Percentiles rank a stretch among this genome's conserved stretches.
Evolutionary conservation across 2,888 invertebrate species (phyloP).

Genomic region (Metopia argyrocephala): DNA sequence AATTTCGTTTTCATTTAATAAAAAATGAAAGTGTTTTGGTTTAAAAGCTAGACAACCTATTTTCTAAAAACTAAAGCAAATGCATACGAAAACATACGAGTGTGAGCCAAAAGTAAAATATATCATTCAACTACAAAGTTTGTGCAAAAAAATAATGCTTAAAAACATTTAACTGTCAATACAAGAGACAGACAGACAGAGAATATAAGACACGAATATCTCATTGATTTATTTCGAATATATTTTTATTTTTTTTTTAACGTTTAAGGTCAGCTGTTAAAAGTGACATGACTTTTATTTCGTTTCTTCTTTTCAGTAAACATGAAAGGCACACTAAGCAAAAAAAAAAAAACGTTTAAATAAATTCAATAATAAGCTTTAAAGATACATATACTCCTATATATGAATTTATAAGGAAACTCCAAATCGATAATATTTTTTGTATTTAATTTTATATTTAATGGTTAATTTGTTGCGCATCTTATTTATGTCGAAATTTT

Average conservation of each 20-base stretch:
- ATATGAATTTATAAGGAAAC: neutral
- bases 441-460: neutral
- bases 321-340: no score
- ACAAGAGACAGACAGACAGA: neutral
- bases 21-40: slow-evolving; percentile 17
- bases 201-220: neutral
- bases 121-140: slow-evolving; percentile 25
- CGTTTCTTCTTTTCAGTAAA: neutral
- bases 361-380: neutral
- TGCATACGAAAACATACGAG: neutral
- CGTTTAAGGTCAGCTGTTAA: slow-evolving; percentile 28
- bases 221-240: slow-evolving; percentile 1
- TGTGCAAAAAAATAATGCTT: neutral
- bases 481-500: slow-evolving; percentile 15
- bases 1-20: neutral
- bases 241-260: neutral
- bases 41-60: neutral
- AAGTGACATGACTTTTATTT: slow-evolving; percentile 30
- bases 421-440: no score
- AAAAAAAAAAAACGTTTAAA: neutral
- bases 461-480: slow-evolving; percentile 57
- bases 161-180: slow-evolving; percentile 35
- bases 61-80: neutral
- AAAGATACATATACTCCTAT: no score
- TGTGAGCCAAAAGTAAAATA: neutral